Evolutionary conservation across 2,888 invertebrate species (phyloP).

Genomic region (Erebia epiphron): DNA sequence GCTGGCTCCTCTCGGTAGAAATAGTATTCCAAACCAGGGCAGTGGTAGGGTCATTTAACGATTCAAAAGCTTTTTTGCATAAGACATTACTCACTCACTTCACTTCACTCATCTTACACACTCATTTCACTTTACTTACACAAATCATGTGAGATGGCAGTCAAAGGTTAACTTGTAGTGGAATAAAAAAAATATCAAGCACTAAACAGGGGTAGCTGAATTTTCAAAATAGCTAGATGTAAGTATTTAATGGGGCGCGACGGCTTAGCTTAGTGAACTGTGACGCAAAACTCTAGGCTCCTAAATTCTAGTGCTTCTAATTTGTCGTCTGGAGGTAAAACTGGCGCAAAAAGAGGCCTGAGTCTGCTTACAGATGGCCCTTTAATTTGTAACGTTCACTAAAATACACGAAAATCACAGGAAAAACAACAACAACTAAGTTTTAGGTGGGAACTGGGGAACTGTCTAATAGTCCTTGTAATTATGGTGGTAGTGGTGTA

Average conservation of each 20-base stretch:
- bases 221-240: not conserved
- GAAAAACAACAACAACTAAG: conserved; percentile 12
- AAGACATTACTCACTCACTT: too few relatives aligned
- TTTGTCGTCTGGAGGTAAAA: conserved; percentile 5
- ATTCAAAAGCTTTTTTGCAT: too few relatives aligned
- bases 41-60: too few relatives aligned
- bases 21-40: too few relatives aligned
- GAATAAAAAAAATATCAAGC: too few relatives aligned
- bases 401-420: conserved; percentile 16
- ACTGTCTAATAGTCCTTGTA: conserved; percentile 26
- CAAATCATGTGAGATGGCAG: too few relatives aligned
- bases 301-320: not conserved
- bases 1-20: too few relatives aligned
- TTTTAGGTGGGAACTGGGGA: conserved; percentile 18
- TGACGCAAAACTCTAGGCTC: not conserved
- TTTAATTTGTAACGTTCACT: conserved; percentile 14
- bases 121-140: too few relatives aligned
- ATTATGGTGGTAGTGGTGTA: conserved; percentile 24
- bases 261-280: not conserved
- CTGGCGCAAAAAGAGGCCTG: conserved; percentile 1
- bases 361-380: not conserved
- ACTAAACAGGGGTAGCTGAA: too few relatives aligned
- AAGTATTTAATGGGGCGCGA: too few relatives aligned
- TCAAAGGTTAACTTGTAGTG: too few relatives aligned
- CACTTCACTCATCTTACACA: too few relatives aligned